Evolutionary conservation across 92 coral and sea anemone genomes (phyloP), one percentile per base, ranked within the genome.

Genomic region (Parazoanthus atlanticus): DNA sequence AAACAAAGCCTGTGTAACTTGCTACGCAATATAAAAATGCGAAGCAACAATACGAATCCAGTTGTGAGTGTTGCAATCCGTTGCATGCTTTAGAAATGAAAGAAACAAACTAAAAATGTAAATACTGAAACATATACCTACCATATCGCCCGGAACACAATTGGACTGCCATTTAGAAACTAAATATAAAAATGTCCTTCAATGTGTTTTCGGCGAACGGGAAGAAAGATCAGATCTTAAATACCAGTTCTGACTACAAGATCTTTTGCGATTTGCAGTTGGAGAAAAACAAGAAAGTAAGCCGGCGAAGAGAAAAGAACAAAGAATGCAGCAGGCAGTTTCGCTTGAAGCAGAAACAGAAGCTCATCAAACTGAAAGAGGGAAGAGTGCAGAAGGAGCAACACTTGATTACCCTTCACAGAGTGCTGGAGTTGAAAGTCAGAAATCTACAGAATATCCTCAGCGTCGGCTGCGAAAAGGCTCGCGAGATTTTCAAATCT

Each of bases 291-390:
- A 86, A 86, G 75, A 93, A 94, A 56, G 89, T 91, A 72, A 91
- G 41, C 66, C 82, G 86, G 61, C 91, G 99, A 58, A 93, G 95
- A 76, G 99, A 96, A 74, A 93, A 95, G 86, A 96, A 96, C 92
- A 96, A 92, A 83, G 98, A 94, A 86, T 96, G 98, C 88, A 96
- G 98, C 85, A 89, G 98, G 80, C 93, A 92, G 84, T 96, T 96
- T 91, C 93, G 98, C 34, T 69, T 94, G 88, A 96, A 96, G 85
- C 95, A 94, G 82, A 96, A 93, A 86, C 95, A 90, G 81, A 93
- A 95, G 77, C 92, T 94, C 78, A 91, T 88, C 81, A 88, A 87
- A 36, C 79, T 96, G 83, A 93, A 89, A 47, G 94, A 86, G 40
- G 96, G 98, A 65, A 91, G 89, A 78, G 80, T 86, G 7, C 96